Conservation (phyloP, 2,113 vertebrate genomes). For the Rattus rattus region DNA sequence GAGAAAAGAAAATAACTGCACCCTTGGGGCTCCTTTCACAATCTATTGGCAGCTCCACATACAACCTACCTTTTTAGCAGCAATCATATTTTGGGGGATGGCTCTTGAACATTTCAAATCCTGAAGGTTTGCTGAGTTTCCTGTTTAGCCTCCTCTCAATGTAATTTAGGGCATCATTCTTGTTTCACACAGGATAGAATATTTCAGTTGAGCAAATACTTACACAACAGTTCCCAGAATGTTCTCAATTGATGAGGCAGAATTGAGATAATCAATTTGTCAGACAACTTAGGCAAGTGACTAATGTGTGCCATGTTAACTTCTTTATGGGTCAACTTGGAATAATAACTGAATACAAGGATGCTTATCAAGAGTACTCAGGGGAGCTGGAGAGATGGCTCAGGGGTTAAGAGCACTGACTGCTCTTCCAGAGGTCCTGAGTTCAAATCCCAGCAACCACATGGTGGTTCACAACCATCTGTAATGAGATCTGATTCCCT, state of each 20-base stretch:
- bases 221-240: not conserved
- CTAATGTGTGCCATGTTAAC: not conserved
- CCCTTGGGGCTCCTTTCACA: not conserved
- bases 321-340: slow-evolving; percentile 17
- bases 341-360: not conserved
- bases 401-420: no score
- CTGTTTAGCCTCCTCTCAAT: not conserved
- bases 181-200: not conserved
- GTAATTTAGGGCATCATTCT: not conserved
- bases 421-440: no score
- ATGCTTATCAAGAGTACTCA: not conserved
- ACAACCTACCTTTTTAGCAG: not conserved
- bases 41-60: not conserved
- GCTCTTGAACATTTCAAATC: not conserved
- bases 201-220: not conserved
- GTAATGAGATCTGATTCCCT: no score
- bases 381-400: no score
- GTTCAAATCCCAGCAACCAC: no score
- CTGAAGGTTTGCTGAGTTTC: not conserved
- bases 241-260: not conserved
- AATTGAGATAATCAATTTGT: not conserved
- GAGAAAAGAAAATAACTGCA: not conserved
- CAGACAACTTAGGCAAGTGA: not conserved
- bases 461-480: no score
- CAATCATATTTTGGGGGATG: not conserved